phyloP scores from a whole-genome alignment of 1,140 invertebrate genomes.

The Dysdera silvatica region DNA sequence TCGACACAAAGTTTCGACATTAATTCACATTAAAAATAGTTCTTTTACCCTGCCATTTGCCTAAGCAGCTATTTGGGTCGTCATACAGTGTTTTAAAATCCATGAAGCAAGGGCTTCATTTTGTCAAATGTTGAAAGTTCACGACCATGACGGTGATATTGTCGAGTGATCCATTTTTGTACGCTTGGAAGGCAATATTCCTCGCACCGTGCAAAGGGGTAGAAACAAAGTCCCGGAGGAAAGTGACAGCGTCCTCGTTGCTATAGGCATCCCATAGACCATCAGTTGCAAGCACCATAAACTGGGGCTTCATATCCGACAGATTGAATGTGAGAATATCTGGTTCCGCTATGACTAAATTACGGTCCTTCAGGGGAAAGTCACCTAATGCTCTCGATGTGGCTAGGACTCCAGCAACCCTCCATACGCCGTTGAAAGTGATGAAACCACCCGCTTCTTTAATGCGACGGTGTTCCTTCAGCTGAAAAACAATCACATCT shows the following conservation, averaged over 20 bases:
- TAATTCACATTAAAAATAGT: no score
- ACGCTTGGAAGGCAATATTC: constrained; percentile 80
- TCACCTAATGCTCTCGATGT: constrained; percentile 90
- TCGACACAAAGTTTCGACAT: no score
- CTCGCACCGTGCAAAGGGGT: constrained; percentile 82
- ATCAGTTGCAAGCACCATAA: constrained; percentile 86
- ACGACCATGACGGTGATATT: constrained; percentile 92
- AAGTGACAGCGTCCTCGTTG: constrained; percentile 87
- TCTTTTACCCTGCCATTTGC: no score
- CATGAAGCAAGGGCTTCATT: no score
- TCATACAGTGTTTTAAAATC: no score
- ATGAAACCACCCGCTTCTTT: constrained; percentile 87
- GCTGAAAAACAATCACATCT: constrained; percentile 50
- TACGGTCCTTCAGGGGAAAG: constrained; percentile 88
- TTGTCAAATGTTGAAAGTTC: no score
- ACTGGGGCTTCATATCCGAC: constrained; percentile 61
- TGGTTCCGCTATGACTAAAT: constrained; percentile 86
- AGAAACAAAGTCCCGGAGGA: constrained; percentile 57
- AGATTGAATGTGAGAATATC: constrained; percentile 88
- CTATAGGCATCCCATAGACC: constrained; percentile 92
- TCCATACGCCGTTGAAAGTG: constrained; percentile 90
- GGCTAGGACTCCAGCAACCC: constrained; percentile 89
- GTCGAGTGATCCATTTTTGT: constrained; percentile 81
- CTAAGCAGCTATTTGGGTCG: no score
- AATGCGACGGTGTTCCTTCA: constrained; percentile 76